These are phyloP conservation scores for Oenanthe melanoleuca DNA, from an alignment of 2,113 vertebrate species.

Conservation along the genomic window DNA sequence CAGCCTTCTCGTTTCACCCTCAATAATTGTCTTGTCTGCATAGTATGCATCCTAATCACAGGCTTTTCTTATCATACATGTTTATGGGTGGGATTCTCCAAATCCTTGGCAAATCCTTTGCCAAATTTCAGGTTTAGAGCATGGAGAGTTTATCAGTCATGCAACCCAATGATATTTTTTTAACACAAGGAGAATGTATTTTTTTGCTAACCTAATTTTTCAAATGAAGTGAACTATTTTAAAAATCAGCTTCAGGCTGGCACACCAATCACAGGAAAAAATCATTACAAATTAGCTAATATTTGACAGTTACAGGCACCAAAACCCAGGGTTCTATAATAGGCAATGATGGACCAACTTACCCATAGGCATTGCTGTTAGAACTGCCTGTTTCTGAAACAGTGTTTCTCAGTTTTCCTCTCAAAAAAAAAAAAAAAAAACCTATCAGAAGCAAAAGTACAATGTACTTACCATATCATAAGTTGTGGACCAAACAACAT, in stretches of 20 bases:
- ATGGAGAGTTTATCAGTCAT: not conserved
- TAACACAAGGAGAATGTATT: not conserved
- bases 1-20: not conserved
- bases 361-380: not conserved
- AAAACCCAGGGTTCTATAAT: not conserved
- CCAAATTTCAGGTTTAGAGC: not conserved
- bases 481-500: not conserved
- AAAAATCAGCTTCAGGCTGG: constrained; percentile 1
- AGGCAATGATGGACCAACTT: not conserved
- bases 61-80: not conserved
- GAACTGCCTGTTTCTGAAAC: not conserved
- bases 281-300: constrained; percentile 5
- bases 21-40: not conserved
- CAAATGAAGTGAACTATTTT: not conserved
- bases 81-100: not conserved
- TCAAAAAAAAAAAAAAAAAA: not conserved
- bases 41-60: not conserved
- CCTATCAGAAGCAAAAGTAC: not conserved
- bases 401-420: not conserved
- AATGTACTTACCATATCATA: not conserved
- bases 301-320: not conserved
- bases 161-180: not conserved
- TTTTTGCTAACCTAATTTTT: constrained; percentile 1
- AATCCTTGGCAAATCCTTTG: not conserved
- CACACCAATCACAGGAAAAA: not conserved